Base-by-base conservation (phyloP, 2,113 vertebrate species). In the Corythornis madagascariensis region DNA sequence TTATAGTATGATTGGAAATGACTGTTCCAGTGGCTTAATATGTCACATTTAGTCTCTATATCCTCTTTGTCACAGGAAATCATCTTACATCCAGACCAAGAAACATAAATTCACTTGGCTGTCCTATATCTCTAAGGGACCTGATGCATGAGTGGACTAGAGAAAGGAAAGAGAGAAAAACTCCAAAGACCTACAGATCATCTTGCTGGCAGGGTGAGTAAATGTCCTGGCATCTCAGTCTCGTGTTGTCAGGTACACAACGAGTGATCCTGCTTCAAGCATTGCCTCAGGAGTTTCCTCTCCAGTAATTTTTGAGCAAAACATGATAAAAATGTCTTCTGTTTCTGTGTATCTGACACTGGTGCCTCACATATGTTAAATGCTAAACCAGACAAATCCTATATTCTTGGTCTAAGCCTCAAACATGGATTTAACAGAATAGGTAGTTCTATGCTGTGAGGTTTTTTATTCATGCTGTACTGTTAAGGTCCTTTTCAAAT, bases 151-250 rank as follows among this genome's bases (percentile, higher is more conserved):
- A 93, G 63, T 89, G 89, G 81, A 89, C 64, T 93, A 95, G 85
- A 91, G 84, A 73, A 79, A 85, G 60, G 66, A 72, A 78, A 79
- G 81, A 86, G 24, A 87, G 66, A 75, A 89, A 48, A 84, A 31
- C 59, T 93, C 45, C 74, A 16, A 82, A 93, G 71, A 85, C 78
- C 84, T 75, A 69, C 78, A 85, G 47, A 82, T 79, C 55, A 65
- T 85, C 85, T 94, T 70, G 50, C 78, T 88, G 59, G 67, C 85
- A 91, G 89, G 74, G 95, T 96, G 50, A 94, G 94, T 91, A 89
- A 82, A 83, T 31, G 19, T 67, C 38, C 31, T 4, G 2, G 35
- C 35, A 55, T 47, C 28, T 56, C 25, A 64, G 43, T 26, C 38
- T 26, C 26, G 14, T 5, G 1, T 64, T 86, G 24, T 48, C 66